Conservation (phyloP, 1,140 invertebrate species). For the Bursaphelenchus mucronatus region DNA sequence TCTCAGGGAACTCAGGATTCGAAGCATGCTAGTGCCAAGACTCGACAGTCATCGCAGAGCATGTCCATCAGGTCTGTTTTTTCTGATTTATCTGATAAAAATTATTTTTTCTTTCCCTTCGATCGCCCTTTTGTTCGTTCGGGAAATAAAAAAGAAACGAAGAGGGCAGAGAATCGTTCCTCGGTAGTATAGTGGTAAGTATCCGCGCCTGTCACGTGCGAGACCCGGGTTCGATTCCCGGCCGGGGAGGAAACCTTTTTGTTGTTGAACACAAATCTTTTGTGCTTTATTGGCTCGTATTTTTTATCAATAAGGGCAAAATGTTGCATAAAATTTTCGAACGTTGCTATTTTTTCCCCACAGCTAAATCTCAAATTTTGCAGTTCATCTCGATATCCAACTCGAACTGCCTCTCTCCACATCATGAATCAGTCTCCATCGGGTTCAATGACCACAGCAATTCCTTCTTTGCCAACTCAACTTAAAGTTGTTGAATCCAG, state of each 20-base stretch:
- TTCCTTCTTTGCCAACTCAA: not conserved
- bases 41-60: slow-evolving; percentile 60
- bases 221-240: not conserved
- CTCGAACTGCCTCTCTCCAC: slow-evolving; percentile 48
- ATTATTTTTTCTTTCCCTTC: not conserved
- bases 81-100: slow-evolving; percentile 68
- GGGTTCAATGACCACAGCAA: slow-evolving; percentile 6
- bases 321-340: no score
- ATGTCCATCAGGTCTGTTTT: slow-evolving; percentile 71
- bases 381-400: slow-evolving; percentile 39
- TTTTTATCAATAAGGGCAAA: slow-evolving; percentile 5
- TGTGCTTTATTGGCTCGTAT: no score
- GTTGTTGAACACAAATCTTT: not conserved
- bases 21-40: slow-evolving; percentile 55
- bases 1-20: slow-evolving; percentile 56
- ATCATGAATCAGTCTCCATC: slow-evolving; percentile 37
- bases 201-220: not conserved
- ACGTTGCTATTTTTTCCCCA: not conserved
- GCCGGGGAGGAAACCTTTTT: not conserved
- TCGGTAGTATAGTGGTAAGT: not conserved
- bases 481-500: slow-evolving; percentile 25
- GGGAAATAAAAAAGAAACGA: not conserved
- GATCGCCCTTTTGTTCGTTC: not conserved
- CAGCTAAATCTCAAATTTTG: slow-evolving; percentile 13
- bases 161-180: not conserved